A percentile compares a stretch with the other conserved stretches of the same genome.
Evolutionary conservation across 2,113 vertebrate genomes (phyloP).

Genomic region (Passer domesticus): DNA sequence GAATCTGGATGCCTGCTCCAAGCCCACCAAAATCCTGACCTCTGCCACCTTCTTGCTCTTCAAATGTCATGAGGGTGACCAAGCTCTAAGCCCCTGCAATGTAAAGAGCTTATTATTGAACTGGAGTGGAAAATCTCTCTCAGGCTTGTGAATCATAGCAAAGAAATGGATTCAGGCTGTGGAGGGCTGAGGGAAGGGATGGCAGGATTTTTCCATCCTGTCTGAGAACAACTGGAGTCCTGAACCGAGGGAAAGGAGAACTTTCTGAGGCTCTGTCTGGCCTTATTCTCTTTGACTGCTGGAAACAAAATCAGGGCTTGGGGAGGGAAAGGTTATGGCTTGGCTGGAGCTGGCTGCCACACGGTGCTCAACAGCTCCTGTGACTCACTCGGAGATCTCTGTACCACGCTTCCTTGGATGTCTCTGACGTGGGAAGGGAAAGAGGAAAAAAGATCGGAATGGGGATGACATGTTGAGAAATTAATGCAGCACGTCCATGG

Average conservation of each 20-base stretch:
- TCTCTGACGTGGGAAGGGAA: constrained; percentile 8
- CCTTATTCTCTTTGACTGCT: not conserved
- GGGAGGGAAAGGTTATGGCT: not conserved
- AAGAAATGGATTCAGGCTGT: constrained; percentile 59
- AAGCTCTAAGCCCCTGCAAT: not conserved
- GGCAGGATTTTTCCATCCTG: constrained; percentile 68
- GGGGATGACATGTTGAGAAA: constrained; percentile 30
- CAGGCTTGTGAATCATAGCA: constrained; percentile 68
- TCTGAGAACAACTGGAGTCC: constrained; percentile 51
- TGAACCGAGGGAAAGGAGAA: not conserved
- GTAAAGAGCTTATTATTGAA: constrained; percentile 55
- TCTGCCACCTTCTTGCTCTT: not conserved
- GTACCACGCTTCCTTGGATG: not conserved
- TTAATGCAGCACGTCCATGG: not conserved
- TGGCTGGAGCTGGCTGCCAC: not conserved
- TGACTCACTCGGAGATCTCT: constrained; percentile 42
- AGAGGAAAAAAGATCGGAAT: not conserved
- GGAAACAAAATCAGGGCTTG: constrained; percentile 17
- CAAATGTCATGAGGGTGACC: not conserved
- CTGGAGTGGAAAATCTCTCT: constrained; percentile 74
- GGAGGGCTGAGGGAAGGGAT: constrained; percentile 50
- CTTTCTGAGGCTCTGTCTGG: not conserved
- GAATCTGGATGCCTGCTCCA: not conserved
- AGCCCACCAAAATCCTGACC: not conserved
- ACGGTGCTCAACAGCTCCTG: not conserved